phyloP scores from a whole-genome alignment of 2,113 vertebrate species.

The Jacana jacana region DNA sequence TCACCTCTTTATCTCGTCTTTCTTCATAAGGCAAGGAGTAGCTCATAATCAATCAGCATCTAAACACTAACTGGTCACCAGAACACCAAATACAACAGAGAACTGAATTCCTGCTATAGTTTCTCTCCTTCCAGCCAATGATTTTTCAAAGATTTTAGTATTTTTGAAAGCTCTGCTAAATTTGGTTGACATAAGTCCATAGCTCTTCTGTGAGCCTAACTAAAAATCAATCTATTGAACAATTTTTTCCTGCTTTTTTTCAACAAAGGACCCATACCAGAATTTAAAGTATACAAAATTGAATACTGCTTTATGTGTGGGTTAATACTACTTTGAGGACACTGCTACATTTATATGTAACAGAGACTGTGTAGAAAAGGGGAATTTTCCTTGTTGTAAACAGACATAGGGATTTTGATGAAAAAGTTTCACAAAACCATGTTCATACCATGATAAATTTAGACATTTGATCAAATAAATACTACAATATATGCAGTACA shows the following conservation, averaged over 20 bases:
- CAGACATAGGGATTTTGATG: not conserved
- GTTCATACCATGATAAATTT: not conserved
- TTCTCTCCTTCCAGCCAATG: not conserved
- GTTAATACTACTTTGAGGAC: not conserved
- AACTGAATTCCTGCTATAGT: not conserved
- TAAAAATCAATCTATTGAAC: not conserved
- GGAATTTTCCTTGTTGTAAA: not conserved
- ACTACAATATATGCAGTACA: not conserved
- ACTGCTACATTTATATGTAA: not conserved
- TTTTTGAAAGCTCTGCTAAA: not conserved
- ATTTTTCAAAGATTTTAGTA: not conserved
- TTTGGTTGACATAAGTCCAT: not conserved
- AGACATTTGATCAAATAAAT: not conserved
- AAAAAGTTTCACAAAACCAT: not conserved
- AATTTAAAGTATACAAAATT: not conserved
- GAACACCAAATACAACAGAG: not conserved
- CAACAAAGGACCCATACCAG: not conserved
- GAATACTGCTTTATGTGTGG: not conserved
- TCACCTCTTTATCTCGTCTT: not conserved
- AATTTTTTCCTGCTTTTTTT: not conserved
- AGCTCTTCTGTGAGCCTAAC: not conserved
- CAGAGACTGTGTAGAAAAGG: not conserved
- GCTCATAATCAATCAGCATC: not conserved
- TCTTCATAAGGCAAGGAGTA: not conserved
- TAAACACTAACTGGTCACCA: not conserved